Conservation (phyloP, 2,113 vertebrate species). For the Erinaceus europaeus region DNA sequence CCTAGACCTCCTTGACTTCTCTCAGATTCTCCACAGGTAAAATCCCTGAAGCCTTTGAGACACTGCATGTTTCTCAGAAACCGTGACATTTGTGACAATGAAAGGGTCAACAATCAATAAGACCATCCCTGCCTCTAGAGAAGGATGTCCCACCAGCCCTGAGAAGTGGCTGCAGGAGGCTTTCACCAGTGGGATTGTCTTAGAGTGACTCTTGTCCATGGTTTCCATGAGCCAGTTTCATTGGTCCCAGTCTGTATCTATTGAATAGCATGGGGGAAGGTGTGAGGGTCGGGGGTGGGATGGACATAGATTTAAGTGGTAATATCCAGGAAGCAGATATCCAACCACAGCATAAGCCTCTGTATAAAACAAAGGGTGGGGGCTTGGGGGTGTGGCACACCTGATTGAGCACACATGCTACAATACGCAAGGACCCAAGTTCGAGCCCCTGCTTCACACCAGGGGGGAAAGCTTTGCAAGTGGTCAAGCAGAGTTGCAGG, state of each 20-base stretch:
- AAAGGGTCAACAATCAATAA: too few species aligned
- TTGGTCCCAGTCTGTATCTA: neutral
- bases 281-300: neutral
- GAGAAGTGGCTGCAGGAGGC: neutral
- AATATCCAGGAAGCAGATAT: conserved; percentile 17
- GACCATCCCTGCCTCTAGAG: neutral
- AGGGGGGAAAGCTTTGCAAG: too few species aligned
- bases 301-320: conserved; percentile 19
- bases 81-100: too few species aligned
- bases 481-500: too few species aligned
- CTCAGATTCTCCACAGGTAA: neutral
- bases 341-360: conserved; percentile 35
- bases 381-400: too few species aligned
- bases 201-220: neutral
- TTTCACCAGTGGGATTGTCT: neutral
- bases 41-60: neutral
- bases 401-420: too few species aligned
- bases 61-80: too few species aligned
- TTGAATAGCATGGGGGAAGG: neutral
- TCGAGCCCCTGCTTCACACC: too few species aligned
- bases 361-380: conserved; percentile 47
- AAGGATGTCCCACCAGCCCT: neutral
- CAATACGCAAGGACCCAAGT: too few species aligned
- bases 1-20: neutral
- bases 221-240: neutral